Evolutionary conservation across 37 sponge, comb jelly and placozoan species (phyloP), one percentile per base, ranked within the genome.

Genomic region (Chondrilla cf. caribensis): DNA sequence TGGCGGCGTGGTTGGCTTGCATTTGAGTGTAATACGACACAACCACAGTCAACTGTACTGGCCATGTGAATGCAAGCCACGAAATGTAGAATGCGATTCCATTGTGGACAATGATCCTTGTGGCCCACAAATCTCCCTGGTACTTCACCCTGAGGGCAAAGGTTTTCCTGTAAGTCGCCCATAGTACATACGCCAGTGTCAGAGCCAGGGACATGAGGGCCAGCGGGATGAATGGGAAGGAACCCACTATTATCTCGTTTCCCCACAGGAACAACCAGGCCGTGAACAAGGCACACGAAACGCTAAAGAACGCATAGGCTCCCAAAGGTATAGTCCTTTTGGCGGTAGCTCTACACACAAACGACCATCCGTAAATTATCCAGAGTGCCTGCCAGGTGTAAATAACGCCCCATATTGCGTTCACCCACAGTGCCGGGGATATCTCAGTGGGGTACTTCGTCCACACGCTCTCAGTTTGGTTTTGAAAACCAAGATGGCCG

Each of bases 341-440:
- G 1, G 44, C 76, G 1, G 29, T 73, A 15, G 76, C 42, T 5
- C 76, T 31, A 40, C 8, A 73, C 22, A 73, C 76, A 25, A 73
- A 73, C 2, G 41, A 39, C 76, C 76, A 73, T 5, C 44, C 76
- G 76, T 73, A 73, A 17, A 73, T 38, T 1, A 39, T 31, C 76
- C 76, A 73, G 15, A 73, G 25, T 17, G 76, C 76, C 44, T 73
- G 76, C 76, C 76, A 73, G 2, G 76, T 73, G 43, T 73, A 73
- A 19, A 73, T 73, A 43, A 73, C 38, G 2, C 76, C 76, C 76
- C 76, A 73, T 2, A 73, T 39, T 40, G 76, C 8, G 76, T 36
- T 40, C 17, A 37, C 43, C 76, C 76, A 73, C 1, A 22, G 14
- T 11, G n/a, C 76, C 18, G 76, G 76, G 2, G 76, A 40, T 22